These are phyloP conservation scores for Coranthus polyacanthus DNA, from an alignment of 2,797 vertebrate genomes.

Conservation along the genomic window DNA sequence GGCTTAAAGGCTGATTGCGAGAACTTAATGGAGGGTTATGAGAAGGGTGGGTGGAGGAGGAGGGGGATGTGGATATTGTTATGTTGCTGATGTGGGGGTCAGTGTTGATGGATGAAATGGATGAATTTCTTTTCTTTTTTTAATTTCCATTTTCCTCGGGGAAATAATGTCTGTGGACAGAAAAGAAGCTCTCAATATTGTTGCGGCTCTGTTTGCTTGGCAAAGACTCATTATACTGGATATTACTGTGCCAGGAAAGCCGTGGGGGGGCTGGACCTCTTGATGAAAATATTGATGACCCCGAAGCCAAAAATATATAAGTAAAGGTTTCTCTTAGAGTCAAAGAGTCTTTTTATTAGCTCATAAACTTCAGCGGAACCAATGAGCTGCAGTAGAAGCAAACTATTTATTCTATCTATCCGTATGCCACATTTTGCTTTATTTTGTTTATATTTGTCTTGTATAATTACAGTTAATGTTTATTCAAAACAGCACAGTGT, in stretches of 20 bases:
- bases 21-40: conserved; percentile 52
- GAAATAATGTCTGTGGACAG: conserved; percentile 76
- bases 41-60: background rate
- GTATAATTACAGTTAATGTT: no score
- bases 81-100: conserved; percentile 53
- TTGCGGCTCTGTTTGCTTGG: conserved; percentile 73
- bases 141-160: conserved; percentile 73
- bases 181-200: conserved; percentile 73
- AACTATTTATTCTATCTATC: no score
- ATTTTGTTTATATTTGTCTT: no score
- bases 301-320: conserved; percentile 54
- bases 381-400: background rate
- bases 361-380: conserved; percentile 12
- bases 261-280: background rate
- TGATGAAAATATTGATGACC: conserved; percentile 75
- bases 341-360: background rate
- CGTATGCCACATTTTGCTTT: no score
- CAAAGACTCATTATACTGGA: conserved; percentile 73
- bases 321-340: conserved; percentile 13
- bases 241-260: conserved; percentile 66
- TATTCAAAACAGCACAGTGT: no score
- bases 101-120: conserved; percentile 64
- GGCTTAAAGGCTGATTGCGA: conserved; percentile 44
- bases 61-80: conserved; percentile 2
- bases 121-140: conserved; percentile 59